A percentile compares a stretch with the other conserved stretches of the same genome.
Conservation (phyloP, 2,113 vertebrate genomes). For the Noturus placidus region DNA sequence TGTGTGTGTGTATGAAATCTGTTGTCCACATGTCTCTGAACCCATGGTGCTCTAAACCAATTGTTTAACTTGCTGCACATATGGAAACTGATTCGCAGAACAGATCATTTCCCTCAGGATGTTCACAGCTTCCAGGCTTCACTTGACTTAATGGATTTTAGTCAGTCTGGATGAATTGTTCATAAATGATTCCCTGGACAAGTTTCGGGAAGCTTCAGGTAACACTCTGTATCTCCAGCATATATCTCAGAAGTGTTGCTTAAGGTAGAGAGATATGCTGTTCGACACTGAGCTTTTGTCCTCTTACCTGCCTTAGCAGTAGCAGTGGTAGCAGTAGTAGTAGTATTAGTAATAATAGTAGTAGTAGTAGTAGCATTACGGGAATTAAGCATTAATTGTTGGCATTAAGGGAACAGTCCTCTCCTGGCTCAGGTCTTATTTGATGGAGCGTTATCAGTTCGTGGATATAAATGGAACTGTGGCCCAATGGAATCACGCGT, state of each 20-base stretch:
- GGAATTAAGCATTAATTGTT: too few species aligned
- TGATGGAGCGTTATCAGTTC: too few species aligned
- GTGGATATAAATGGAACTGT: too few species aligned
- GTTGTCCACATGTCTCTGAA: neutral
- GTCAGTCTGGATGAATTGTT: slow-evolving; percentile 15
- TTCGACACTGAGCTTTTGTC: neutral
- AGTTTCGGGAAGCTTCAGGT: neutral
- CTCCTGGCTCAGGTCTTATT: too few species aligned
- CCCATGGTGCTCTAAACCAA: neutral
- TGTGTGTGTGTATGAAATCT: neutral
- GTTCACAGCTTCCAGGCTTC: neutral
- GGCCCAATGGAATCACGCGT: too few species aligned
- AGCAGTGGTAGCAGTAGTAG: neutral
- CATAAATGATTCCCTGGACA: slow-evolving; percentile 11
- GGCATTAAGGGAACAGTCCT: too few species aligned
- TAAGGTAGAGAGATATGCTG: neutral
- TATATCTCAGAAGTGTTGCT: neutral
- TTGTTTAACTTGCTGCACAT: neutral
- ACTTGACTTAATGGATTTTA: slow-evolving; percentile 17
- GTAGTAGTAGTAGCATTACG: too few species aligned
- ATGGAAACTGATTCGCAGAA: neutral
- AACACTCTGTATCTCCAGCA: neutral
- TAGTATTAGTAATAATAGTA: too few species aligned
- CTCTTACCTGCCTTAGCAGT: neutral
- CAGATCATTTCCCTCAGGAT: slow-evolving; percentile 2